Evolutionary conservation across 2,797 vertebrate genomes (phyloP), one percentile per base, ranked within the genome.

Genomic region (Karalla daura): DNA sequence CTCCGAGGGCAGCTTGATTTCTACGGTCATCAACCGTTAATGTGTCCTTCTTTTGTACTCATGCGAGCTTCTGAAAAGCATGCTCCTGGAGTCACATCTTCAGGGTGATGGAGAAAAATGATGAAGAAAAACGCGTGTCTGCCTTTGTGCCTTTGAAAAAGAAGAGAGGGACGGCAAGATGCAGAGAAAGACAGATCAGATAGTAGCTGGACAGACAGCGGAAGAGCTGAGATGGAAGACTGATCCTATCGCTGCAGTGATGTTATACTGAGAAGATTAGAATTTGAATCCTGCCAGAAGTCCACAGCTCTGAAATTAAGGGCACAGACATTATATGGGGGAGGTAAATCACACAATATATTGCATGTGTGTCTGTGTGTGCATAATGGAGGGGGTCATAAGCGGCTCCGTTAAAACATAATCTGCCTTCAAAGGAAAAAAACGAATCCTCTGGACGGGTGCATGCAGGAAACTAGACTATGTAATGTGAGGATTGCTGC

Each of bases 181-280:
- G 70, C 56, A 74, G 63, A 63, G 51, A 50, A 70, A 80, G 71
- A 75, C 64, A 61, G 74, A 84, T 85, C 61, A 77, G 81, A 89
- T 82, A 80, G 41, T 69, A 70, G 63, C n/a, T 73, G 81, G 72
- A 83, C 80, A 78, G 84, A 83, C 81, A 62, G 83, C 61, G 61
- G 73, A 85, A 75, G 74, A 82, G 61, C 71, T 78, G 71, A 86
- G 81, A 84, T 87, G 76, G 83, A 80, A 79, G 76, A 71, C 64
- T 41, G 88, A 88, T 89, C 50, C 62, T 86, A 87, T 89, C 74
- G 33, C 61, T 44, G 56, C 61, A 74, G 63, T 72, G 68, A 88
- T 85, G 84, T 83, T 74, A 84, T 20, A 84, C 70, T 55, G 75
- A 60, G 53, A 73, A 77, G 75, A 88, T 88, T 77, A 76, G 55